These are phyloP conservation scores for Metridium senile DNA, from an alignment of 92 coral and sea anemone genomes.

Conservation along the genomic window DNA sequence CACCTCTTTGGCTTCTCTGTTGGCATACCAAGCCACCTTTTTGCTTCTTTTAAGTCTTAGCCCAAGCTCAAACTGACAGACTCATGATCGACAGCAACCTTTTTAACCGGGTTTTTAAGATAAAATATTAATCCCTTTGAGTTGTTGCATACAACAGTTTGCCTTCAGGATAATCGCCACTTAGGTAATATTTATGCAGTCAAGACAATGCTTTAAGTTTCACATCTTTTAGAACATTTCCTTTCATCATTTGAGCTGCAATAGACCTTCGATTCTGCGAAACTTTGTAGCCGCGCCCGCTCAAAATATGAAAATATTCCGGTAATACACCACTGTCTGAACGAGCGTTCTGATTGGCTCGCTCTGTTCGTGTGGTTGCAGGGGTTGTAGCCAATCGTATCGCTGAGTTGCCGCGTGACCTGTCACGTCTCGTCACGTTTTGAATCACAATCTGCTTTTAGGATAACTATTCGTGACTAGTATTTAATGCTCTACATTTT, in stretches of 20 bases:
- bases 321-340: too few relatives aligned
- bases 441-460: too few relatives aligned
- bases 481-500: too few relatives aligned
- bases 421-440: too few relatives aligned
- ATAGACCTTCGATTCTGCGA: slow-evolving; percentile 7
- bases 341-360: too few relatives aligned
- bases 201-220: slow-evolving; percentile 19
- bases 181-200: slow-evolving; percentile 41
- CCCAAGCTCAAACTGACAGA: slow-evolving; percentile 55
- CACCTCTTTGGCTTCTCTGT: slow-evolving; percentile 45
- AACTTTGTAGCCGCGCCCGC: too few relatives aligned
- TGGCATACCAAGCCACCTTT: slow-evolving; percentile 47
- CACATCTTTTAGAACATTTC: slow-evolving; percentile 13
- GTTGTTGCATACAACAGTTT: slow-evolving; percentile 54
- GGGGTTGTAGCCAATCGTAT: too few relatives aligned
- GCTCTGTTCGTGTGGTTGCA: too few relatives aligned
- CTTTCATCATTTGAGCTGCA: slow-evolving; percentile 28
- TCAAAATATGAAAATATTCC: too few relatives aligned
- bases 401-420: too few relatives aligned
- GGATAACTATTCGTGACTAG: too few relatives aligned
- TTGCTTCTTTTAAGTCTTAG: slow-evolving; percentile 40
- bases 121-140: slow-evolving; percentile 63
- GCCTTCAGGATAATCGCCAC: slow-evolving; percentile 69
- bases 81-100: slow-evolving; percentile 61
- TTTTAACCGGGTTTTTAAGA: too few relatives aligned